Evolutionary conservation across 2,113 vertebrate genomes (phyloP).

Genomic region (Ovis aries): ARS-UI_Ramb_v3.0 NC_056072.1:48065501-48066000

Average conservation of each 20-base stretch:
- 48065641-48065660: not conserved
- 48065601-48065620: not conserved
- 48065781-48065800: not conserved
- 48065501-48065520: not conserved
- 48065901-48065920: not conserved
- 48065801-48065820: not conserved
- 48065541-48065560: not conserved
- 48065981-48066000: not conserved
- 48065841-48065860: not conserved
- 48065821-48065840: not conserved
- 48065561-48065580: not conserved
- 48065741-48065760: slow-evolving; percentile 2
- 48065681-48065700: not conserved
- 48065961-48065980: not conserved
- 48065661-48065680: not conserved
- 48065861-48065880: not conserved
- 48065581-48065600: not conserved
- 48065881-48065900: slow-evolving; percentile 2
- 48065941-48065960: not conserved
- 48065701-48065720: not conserved
- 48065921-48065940: not conserved
- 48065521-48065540: not conserved
- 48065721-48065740: not conserved
- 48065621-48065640: not conserved
- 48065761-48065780: not conserved